Evolutionary conservation across 2,113 vertebrate genomes (phyloP).

Genomic region (Anser brachyrhynchus): DNA sequence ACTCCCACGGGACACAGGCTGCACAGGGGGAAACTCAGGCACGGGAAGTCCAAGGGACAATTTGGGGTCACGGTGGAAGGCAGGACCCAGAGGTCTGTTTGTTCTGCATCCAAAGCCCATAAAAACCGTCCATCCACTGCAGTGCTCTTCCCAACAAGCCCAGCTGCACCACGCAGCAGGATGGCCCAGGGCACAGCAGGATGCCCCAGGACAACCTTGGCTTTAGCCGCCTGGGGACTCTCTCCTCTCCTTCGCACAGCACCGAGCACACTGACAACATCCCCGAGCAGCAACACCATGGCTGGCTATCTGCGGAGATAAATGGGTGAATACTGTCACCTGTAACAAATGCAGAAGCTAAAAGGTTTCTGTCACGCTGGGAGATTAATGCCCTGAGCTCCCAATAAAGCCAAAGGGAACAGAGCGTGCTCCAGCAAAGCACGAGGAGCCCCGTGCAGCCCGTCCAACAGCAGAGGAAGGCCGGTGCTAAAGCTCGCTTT

Average conservation of each 20-base stretch:
- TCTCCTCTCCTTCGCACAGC: neutral
- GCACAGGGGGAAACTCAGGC: neutral
- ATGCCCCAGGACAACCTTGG: neutral
- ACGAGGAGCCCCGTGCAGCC: neutral
- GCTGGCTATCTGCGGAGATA: neutral
- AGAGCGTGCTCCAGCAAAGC: neutral
- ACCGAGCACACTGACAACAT: fast-evolving
- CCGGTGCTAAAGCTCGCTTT: neutral
- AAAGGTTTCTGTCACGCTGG: neutral
- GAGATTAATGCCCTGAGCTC: neutral
- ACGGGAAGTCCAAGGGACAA: neutral
- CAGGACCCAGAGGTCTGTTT: neutral
- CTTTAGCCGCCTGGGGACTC: neutral
- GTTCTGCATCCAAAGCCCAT: neutral
- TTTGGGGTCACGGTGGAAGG: fast-evolving
- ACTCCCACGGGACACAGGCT: neutral
- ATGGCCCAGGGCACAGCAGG: neutral
- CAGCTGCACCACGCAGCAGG: neutral
- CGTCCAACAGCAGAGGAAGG: neutral
- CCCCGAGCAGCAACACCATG: fast-evolving
- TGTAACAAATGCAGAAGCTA: neutral
- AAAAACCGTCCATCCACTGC: fast-evolving
- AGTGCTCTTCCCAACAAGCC: neutral
- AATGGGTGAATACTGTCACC: fast-evolving
- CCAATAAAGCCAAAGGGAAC: neutral